Evolutionary conservation across 2,797 vertebrate genomes (phyloP).

Genomic region (Scleropages formosus): DNA sequence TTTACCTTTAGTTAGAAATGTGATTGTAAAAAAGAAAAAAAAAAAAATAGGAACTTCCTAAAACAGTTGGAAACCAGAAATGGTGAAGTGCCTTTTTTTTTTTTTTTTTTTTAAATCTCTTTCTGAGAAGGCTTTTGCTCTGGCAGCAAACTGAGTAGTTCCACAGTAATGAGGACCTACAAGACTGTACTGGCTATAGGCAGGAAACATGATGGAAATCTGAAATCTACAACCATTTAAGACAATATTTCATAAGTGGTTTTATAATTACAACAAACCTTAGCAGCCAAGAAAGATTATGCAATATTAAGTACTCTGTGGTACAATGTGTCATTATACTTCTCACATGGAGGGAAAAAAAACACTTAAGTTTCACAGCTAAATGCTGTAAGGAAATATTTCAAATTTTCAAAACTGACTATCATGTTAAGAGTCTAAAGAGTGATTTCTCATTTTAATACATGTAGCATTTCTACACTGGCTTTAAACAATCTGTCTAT

Average conservation of each 20-base stretch:
- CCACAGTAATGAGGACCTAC: neutral
- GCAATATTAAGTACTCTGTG: neutral
- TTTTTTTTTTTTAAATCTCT: constrained; percentile 2
- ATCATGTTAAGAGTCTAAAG: no score
- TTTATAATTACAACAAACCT: neutral
- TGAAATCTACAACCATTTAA: neutral
- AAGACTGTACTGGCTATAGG: constrained; percentile 1
- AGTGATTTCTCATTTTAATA: no score
- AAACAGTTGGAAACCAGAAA: constrained; percentile 11
- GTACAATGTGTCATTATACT: no score
- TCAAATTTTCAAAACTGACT: no score
- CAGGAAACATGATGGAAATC: neutral
- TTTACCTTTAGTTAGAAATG: no score
- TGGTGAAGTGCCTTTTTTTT: neutral
- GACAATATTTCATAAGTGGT: neutral
- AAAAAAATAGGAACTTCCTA: neutral
- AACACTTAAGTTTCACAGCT: no score
- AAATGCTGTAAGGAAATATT: no score
- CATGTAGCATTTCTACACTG: no score
- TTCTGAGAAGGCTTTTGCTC: constrained; percentile 4
- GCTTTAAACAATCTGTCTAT: no score
- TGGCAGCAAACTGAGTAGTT: neutral
- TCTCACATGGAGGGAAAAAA: no score
- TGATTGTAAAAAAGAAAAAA: neutral
- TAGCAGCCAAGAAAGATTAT: neutral